Evolutionary conservation across 2,797 vertebrate genomes (phyloP).

Genomic region (Pseudochaenichthys georgianus): DNA sequence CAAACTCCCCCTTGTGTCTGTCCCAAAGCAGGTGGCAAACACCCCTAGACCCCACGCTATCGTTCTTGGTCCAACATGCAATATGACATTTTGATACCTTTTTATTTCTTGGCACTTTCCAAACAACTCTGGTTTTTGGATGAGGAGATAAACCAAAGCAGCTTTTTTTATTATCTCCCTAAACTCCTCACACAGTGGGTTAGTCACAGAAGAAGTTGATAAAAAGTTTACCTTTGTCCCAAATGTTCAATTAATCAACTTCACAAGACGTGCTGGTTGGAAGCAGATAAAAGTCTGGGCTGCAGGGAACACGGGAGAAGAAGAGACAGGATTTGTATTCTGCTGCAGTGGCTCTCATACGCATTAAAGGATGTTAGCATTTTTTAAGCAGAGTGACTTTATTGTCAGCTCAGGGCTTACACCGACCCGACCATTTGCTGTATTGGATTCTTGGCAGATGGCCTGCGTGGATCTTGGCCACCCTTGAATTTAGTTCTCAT

Average conservation of each 20-base stretch:
- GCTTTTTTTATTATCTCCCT: conserved; percentile 45
- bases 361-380: conserved; percentile 75
- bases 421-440: conserved; percentile 68
- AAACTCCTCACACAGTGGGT: conserved; percentile 41
- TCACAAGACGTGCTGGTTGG: conserved; percentile 68
- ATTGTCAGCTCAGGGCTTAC: conserved; percentile 71
- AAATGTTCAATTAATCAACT: conserved; percentile 78
- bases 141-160: conserved; percentile 54
- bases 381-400: conserved; percentile 71
- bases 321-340: conserved; percentile 75
- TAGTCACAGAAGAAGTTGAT: conserved; percentile 58
- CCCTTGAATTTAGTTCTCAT: conserved; percentile 66
- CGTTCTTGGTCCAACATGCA: conserved; percentile 26
- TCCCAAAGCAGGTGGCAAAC: conserved; percentile 79
- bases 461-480: conserved; percentile 66
- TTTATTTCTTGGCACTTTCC: conserved; percentile 40
- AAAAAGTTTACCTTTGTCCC: conserved; percentile 71
- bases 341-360: conserved; percentile 65
- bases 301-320: conserved; percentile 51
- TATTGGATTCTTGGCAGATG: conserved; percentile 77
- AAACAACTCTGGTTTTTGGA: conserved; percentile 28
- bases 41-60: conserved; percentile 12
- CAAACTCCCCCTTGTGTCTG: conserved; percentile 34
- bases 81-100: conserved; percentile 29
- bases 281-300: conserved; percentile 75